A percentile compares a stretch with the other conserved stretches of the same genome.
Evolutionary conservation across 2,797 vertebrate genomes (phyloP).

Genomic region (Pristis pectinata): DNA sequence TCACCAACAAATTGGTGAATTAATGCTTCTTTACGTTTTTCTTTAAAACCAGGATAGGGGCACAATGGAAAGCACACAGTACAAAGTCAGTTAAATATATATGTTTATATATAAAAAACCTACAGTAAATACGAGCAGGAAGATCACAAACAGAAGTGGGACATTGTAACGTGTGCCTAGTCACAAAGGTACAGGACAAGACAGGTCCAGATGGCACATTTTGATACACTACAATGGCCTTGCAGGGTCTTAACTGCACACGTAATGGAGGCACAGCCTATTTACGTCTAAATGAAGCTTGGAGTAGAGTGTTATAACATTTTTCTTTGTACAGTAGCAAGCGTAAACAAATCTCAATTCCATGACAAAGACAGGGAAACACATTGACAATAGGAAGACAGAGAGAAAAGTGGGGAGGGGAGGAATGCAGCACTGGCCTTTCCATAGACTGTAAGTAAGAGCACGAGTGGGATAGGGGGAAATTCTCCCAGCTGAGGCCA

Average conservation of each 20-base stretch:
- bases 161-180: constrained; percentile 19
- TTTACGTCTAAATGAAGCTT: neutral
- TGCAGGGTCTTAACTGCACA: neutral
- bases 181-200: constrained; percentile 19
- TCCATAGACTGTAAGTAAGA: neutral
- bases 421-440: neutral
- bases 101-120: constrained; percentile 55
- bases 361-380: constrained; percentile 1
- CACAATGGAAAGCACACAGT: constrained; percentile 75
- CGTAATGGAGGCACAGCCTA: neutral
- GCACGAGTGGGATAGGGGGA: neutral
- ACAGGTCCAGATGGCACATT: neutral
- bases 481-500: neutral
- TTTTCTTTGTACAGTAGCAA: constrained; percentile 23
- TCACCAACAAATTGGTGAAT: constrained; percentile 59
- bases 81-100: constrained; percentile 61
- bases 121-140: constrained; percentile 36
- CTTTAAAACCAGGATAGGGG: constrained; percentile 61
- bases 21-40: constrained; percentile 51
- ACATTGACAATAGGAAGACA: neutral
- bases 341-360: constrained; percentile 20
- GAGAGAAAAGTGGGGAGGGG: no score
- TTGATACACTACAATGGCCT: constrained; percentile 3
- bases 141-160: constrained; percentile 30
- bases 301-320: constrained; percentile 10